Base-by-base conservation (phyloP, 2,888 invertebrate genomes). In the Chamaedrilus cognettii region DNA sequence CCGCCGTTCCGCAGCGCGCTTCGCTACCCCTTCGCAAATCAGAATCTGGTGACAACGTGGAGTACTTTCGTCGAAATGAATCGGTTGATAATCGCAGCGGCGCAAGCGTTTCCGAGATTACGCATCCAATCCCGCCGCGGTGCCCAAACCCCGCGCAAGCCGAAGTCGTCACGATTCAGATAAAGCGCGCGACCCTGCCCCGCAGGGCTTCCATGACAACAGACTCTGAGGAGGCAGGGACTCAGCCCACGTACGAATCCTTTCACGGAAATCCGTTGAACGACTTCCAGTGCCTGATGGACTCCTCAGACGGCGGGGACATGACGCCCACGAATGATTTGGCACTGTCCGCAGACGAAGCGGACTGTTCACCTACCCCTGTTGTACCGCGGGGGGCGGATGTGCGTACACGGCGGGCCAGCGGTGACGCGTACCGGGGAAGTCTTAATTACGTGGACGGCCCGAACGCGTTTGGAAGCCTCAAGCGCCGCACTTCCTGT, bases 151-250 rank as follows among this genome's bases (percentile, higher is more conserved):
- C 11, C 50, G 50, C 62, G 28, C 66, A 66, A 61, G 82, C 83
- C 3, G 83, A 85, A 72, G 80, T 85, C 1, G 82, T 85, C 34
- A 83, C 85, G n/a, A 84, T 74, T n/a, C 70, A 75, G 57, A 70
- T 74, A 19, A 64, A 66, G 51, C 60, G 65, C 15, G 52, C 65
- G 5, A 31, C 58, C 59, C 15, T 56, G 28, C 50, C 52, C 30
- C 63, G 49, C 3, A 11, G 60, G 31, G 34, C 49, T 15, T 30
- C 28, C 19, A 51, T 31, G 28, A 35, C 34, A 33, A 60, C 35
- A 5, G 35, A 35, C 15, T 51, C 32, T 28, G 50, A 50, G 3
- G 62, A 62, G 23, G 28, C 31, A 28, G n/a, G n/a, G n/a, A 31
- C 28, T n/a, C 26, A 31, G 1, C 33, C 35, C 2, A 64, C 35